Base-by-base conservation (phyloP, 1,140 invertebrate genomes). In the Ceratosolen solmsi region DNA sequence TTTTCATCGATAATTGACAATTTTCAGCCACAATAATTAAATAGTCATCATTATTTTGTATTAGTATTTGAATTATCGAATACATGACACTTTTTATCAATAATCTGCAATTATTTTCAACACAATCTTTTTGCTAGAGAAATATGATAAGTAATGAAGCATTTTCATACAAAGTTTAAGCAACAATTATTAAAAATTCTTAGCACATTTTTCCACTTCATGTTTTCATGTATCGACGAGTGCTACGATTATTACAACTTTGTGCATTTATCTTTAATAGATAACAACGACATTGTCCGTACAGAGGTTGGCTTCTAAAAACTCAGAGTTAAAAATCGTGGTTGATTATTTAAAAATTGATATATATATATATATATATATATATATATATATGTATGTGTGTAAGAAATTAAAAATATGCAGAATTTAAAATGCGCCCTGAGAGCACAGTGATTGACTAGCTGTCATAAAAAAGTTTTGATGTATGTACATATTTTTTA, bases 391-490 rank as follows among this genome's bases (percentile, higher is more conserved):
- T n/a, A n/a, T n/a, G n/a, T n/a, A 58, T 81, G 49, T 36, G 51
- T 41, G 36, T 41, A 49, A 58, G 65, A 77, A 77, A 82, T 77
- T 82, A 82, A 82, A 77, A 82, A 76, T 77, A 81, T 75, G 72
- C 72, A 46, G 22, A 70, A 81, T 81, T 81, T 54, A 70, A 75
- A 81, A 81, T 81, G 58, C 49, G 30, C 56, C 9, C 79, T 81
- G 72, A 81, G 60, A 75, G 49, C 60, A 13, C 41, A 54, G 36
- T 82, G 80, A 82, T 82, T 82, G 80, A 82, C 80, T 60, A 38
- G 51, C 73, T 77, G 80, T 77, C 74, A 71, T 49, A 77, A 77
- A 80, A 75, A 82, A 82, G 51, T 77, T 76, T 72, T 82, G 80
- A 82, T 82, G 33, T 60, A 82, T 82, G 73, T 75, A 82, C 72